phyloP scores from a whole-genome alignment of 2,113 vertebrate genomes.

The Hyla sarda region DNA sequence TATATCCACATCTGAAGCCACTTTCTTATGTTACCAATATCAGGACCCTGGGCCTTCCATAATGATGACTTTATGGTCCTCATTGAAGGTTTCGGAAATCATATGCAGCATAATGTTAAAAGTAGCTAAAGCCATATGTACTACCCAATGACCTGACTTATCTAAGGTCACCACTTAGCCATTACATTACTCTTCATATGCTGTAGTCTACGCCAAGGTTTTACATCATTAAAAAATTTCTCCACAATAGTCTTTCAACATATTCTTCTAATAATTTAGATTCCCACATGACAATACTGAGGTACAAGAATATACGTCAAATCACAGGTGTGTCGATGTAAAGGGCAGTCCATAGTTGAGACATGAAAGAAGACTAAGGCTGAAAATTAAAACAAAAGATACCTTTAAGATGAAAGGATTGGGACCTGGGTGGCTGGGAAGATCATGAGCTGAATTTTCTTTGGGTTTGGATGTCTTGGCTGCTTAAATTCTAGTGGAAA shows the following conservation, averaged over 20 bases:
- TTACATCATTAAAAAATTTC: neutral
- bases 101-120: neutral
- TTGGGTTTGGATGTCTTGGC: slow-evolving; percentile 45
- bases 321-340: neutral
- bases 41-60: neutral
- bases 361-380: neutral
- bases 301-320: neutral
- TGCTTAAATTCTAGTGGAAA: slow-evolving; percentile 34
- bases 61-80: neutral
- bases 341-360: neutral
- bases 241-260: neutral
- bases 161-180: slow-evolving; percentile 8
- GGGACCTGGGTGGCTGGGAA: slow-evolving; percentile 31
- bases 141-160: neutral
- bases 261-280: neutral
- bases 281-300: neutral
- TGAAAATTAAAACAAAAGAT: neutral
- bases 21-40: neutral
- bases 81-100: neutral
- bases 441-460: slow-evolving; percentile 35
- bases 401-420: neutral
- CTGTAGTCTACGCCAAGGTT: neutral
- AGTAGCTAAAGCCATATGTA: slow-evolving; percentile 1
- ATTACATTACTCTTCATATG: neutral
- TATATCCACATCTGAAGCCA: neutral